Conservation (phyloP, 2,113 vertebrate genomes). For the Ascaphus truei region DNA sequence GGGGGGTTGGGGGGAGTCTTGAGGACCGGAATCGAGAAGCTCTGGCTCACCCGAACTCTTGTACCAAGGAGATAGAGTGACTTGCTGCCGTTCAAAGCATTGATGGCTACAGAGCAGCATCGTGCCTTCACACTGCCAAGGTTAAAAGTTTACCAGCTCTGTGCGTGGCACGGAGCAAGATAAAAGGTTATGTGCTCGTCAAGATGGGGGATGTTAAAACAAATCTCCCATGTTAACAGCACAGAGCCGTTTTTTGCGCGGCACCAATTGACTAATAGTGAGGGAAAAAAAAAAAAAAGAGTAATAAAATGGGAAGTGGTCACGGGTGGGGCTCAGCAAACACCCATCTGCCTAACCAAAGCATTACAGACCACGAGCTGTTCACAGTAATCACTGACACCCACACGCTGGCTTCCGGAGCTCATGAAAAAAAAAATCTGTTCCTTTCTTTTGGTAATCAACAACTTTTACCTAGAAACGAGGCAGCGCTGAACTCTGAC, state of each 20-base stretch:
- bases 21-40: too few relatives aligned
- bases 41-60: too few relatives aligned
- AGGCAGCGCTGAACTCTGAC: slow-evolving; percentile 46
- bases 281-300: neutral
- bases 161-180: neutral
- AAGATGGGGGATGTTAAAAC: neutral
- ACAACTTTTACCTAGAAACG: slow-evolving; percentile 79
- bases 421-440: slow-evolving; percentile 63
- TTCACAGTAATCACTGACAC: slow-evolving; percentile 72
- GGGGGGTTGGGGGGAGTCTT: too few relatives aligned
- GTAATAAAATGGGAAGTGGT: slow-evolving; percentile 71
- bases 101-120: too few relatives aligned
- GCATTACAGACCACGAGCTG: slow-evolving; percentile 54
- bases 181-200: slow-evolving; percentile 2
- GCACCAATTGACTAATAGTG: slow-evolving; percentile 42
- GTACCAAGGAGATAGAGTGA: too few relatives aligned
- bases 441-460: slow-evolving; percentile 71
- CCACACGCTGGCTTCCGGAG: slow-evolving; percentile 69
- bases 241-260: neutral
- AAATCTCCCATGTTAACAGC: too few relatives aligned
- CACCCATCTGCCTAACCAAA: slow-evolving; percentile 63
- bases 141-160: slow-evolving; percentile 6
- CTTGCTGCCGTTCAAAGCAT: too few relatives aligned
- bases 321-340: slow-evolving; percentile 71
- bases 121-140: too few relatives aligned